A percentile compares a stretch with the other conserved stretches of the same genome.
These are phyloP conservation scores for Drepana falcataria DNA, from an alignment of 2,888 invertebrate species.

Conservation along the genomic window DNA sequence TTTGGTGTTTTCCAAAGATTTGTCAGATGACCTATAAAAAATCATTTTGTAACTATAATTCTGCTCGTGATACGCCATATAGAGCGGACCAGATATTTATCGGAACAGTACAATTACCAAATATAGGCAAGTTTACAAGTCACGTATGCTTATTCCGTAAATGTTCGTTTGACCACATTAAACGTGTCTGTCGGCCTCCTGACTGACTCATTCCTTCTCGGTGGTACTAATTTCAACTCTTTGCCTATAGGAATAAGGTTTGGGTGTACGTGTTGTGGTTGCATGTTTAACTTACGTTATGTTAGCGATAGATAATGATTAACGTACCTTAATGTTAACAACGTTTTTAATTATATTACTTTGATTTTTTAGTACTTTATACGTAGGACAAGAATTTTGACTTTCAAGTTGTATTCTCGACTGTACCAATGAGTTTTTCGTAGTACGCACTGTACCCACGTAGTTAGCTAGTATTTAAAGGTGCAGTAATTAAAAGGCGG, in stretches of 20 bases:
- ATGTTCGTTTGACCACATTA: slow-evolving; percentile 38
- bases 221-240: slow-evolving; percentile 30
- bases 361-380: no score
- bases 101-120: slow-evolving; percentile 49
- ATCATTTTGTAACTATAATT: background rate
- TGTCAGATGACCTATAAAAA: no score
- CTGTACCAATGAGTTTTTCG: no score
- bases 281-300: slow-evolving; percentile 20
- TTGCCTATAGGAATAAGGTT: slow-evolving; percentile 20
- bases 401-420: no score
- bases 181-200: slow-evolving; percentile 28
- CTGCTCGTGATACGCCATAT: slow-evolving; percentile 8
- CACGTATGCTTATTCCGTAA: slow-evolving; percentile 40
- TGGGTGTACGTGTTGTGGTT: slow-evolving; percentile 13
- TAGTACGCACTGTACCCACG: no score
- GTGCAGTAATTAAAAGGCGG: slow-evolving; percentile 45
- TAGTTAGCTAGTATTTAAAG: slow-evolving; percentile 11
- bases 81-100: slow-evolving; percentile 30
- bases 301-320: slow-evolving; percentile 61
- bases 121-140: slow-evolving; percentile 45
- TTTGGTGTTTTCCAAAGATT: no score
- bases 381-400: no score
- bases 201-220: slow-evolving; percentile 47
- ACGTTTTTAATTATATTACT: no score
- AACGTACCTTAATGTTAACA: slow-evolving; percentile 18